These are phyloP conservation scores for Epinephelus lanceolatus DNA, from an alignment of 2,113 vertebrate genomes.

Conservation along the genomic window DNA sequence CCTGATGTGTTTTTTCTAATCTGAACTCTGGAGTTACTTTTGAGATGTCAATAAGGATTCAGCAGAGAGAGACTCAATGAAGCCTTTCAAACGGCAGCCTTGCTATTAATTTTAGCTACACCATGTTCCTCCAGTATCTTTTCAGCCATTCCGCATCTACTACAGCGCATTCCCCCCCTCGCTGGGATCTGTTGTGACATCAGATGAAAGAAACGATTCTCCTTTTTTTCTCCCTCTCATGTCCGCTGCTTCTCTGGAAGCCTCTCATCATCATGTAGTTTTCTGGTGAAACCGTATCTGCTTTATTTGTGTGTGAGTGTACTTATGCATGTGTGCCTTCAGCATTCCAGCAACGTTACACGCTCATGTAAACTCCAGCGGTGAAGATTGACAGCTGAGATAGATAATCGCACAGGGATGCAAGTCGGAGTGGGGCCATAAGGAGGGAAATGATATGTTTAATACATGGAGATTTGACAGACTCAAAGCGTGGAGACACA, in stretches of 20 bases:
- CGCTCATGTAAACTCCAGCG: conserved; percentile 55
- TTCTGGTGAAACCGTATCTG: conserved; percentile 52
- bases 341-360: conserved; percentile 19
- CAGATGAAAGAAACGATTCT: conserved; percentile 57
- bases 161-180: conserved; percentile 15
- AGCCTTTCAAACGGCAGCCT: conserved; percentile 42
- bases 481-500: conserved; percentile 41
- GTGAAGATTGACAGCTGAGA: conserved; percentile 72
- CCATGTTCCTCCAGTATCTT: conserved; percentile 52
- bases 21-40: conserved; percentile 36
- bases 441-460: conserved; percentile 69
- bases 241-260: conserved; percentile 48
- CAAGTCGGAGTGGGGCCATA: conserved; percentile 45
- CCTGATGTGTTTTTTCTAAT: conserved; percentile 6
- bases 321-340: not conserved
- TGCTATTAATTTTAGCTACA: conserved; percentile 63
- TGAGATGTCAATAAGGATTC: conserved; percentile 38
- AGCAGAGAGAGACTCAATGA: conserved; percentile 31
- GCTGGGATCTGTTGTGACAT: conserved; percentile 61
- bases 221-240: not conserved
- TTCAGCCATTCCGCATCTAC: conserved; percentile 37
- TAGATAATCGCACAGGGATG: conserved; percentile 53
- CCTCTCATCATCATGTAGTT: conserved; percentile 57
- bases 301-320: conserved; percentile 18
- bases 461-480: conserved; percentile 69